A percentile compares a stretch with the other conserved stretches of the same genome.
Conservation (phyloP, 2,797 vertebrate species). For the Acrossocheilus wenchowensis region DNA sequence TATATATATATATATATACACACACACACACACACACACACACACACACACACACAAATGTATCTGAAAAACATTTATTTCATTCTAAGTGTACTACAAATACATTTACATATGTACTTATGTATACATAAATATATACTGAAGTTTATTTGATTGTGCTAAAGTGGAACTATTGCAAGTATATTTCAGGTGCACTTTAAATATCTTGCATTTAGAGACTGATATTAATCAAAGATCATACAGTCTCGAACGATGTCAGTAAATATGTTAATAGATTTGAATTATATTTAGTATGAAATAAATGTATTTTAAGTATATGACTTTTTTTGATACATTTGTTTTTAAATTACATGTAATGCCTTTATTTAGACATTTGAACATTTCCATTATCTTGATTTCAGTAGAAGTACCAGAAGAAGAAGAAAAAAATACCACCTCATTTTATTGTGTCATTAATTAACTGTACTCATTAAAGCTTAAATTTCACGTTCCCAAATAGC, state of each 20-base stretch:
- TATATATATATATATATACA: too few relatives aligned
- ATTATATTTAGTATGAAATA: neutral
- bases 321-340: neutral
- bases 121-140: too few relatives aligned
- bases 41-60: too few relatives aligned
- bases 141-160: neutral
- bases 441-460: conserved; percentile 41
- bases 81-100: too few relatives aligned
- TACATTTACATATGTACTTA: too few relatives aligned
- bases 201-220: neutral
- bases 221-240: neutral
- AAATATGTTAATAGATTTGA: too few relatives aligned
- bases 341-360: neutral
- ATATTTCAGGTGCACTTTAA: neutral
- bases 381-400: neutral
- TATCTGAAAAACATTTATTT: too few relatives aligned
- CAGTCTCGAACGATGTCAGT: too few relatives aligned
- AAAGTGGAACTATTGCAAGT: neutral
- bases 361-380: neutral
- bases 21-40: too few relatives aligned
- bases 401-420: neutral
- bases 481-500: conserved; percentile 24
- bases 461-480: conserved; percentile 31
- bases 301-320: neutral
- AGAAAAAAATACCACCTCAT: neutral